Conservation (phyloP, 1,140 invertebrate genomes). For the Apis laboriosa region DNA sequence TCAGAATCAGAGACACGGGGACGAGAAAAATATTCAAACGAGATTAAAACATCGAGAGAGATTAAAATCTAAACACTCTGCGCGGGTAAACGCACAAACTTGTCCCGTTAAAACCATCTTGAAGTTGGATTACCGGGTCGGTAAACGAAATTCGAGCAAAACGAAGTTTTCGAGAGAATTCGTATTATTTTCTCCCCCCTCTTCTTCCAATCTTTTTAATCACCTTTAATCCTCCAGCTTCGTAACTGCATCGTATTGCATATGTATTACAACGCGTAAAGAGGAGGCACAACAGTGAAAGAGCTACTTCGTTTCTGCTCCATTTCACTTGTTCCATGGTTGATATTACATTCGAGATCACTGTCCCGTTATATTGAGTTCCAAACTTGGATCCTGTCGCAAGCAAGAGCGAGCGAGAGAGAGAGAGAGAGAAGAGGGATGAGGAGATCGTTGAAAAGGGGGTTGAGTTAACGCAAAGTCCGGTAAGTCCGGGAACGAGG, state of each 20-base stretch:
- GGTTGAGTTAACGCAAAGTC: background rate
- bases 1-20: no score
- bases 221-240: background rate
- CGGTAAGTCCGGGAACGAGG: background rate
- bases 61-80: no score
- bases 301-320: no score
- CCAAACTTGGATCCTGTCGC: background rate
- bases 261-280: no score
- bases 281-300: no score
- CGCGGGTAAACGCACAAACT: no score
- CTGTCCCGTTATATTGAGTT: background rate
- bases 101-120: no score
- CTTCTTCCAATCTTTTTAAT: background rate
- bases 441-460: background rate
- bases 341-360: background rate
- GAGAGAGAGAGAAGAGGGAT: background rate
- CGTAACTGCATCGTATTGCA: no score
- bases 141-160: no score
- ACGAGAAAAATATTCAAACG: no score
- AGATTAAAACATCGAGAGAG: no score
- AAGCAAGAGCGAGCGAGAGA: background rate
- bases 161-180: background rate
- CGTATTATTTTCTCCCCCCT: background rate
- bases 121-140: no score
- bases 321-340: background rate